Conservation (phyloP, 2,113 vertebrate genomes). For the Chamaea fasciata region DNA sequence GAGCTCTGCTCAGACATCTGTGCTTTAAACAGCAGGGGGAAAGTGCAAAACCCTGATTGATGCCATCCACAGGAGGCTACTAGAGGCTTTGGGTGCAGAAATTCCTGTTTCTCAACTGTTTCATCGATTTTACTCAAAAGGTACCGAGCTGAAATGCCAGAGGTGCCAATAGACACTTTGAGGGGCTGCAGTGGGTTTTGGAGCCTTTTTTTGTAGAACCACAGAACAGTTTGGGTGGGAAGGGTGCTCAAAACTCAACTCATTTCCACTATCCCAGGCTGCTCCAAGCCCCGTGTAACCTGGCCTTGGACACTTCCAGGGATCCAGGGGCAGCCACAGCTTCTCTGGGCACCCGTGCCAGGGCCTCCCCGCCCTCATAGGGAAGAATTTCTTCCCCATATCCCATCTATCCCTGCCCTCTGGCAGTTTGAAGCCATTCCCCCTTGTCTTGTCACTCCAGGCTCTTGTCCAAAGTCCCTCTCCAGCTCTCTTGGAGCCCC, state of each 20-base stretch:
- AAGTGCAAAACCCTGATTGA: neutral
- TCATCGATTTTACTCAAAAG: neutral
- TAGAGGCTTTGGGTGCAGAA: neutral
- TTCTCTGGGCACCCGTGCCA: neutral
- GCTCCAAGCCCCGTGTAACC: accelerated
- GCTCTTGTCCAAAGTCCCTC: neutral
- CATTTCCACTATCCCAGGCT: accelerated
- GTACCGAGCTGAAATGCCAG: neutral
- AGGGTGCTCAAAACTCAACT: neutral
- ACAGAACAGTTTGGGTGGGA: neutral
- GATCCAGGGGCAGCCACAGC: neutral
- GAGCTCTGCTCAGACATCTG: neutral
- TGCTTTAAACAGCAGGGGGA: neutral
- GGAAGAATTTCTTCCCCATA: accelerated
- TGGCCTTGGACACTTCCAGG: neutral
- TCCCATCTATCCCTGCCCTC: no score
- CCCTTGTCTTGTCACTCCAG: neutral
- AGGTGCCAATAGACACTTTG: neutral
- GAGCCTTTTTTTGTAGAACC: neutral
- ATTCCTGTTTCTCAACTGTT: neutral
- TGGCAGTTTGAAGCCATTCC: neutral
- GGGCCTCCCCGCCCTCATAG: accelerated
- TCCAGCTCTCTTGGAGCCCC: neutral
- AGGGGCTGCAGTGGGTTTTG: neutral
- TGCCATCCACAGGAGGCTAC: accelerated